Evolutionary conservation across 2,797 vertebrate genomes (phyloP).

Genomic region (Luscinia megarhynchos): DNA sequence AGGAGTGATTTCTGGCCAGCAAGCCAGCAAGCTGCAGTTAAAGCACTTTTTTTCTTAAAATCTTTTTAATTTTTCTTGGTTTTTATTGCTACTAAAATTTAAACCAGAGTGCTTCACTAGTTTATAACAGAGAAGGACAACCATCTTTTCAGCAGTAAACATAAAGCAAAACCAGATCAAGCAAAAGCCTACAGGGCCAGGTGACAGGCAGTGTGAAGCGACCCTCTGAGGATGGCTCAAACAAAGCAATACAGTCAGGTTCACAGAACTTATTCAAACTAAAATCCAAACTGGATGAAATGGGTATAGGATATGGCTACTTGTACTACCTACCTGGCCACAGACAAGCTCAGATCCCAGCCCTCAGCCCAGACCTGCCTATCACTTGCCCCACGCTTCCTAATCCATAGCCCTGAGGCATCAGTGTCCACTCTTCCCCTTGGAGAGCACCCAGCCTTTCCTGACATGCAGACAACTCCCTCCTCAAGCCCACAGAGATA

Average conservation of each 20-base stretch:
- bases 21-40: background rate
- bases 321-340: background rate
- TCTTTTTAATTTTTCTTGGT: background rate
- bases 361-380: background rate
- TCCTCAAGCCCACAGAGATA: background rate
- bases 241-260: background rate
- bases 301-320: background rate
- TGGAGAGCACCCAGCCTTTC: background rate
- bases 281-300: background rate
- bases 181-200: background rate
- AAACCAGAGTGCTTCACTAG: background rate
- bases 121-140: background rate
- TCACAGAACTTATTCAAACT: background rate
- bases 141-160: background rate
- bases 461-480: background rate
- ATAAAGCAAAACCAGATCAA: background rate
- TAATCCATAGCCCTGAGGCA: background rate
- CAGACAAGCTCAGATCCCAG: background rate
- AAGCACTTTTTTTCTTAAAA: background rate
- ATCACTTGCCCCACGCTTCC: background rate
- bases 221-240: background rate
- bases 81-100: background rate
- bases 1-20: background rate
- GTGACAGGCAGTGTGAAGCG: background rate
- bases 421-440: accelerated